Evolutionary conservation across 2,888 invertebrate species (phyloP).

Genomic region (Cybosia mesomella): DNA sequence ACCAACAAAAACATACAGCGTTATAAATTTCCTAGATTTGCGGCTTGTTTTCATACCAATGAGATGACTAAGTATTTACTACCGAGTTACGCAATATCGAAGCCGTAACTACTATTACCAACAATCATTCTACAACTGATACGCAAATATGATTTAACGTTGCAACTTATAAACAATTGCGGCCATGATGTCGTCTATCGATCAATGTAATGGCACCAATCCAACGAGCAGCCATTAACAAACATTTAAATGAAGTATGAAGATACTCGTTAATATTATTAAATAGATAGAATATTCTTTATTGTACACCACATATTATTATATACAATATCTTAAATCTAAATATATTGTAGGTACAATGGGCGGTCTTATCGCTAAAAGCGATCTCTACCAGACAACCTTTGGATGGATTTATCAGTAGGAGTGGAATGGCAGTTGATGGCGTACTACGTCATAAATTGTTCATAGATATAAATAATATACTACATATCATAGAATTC

Average conservation of each 20-base stretch:
- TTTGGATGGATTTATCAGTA: too few relatives aligned
- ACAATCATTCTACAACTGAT: constrained; percentile 18
- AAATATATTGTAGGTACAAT: too few relatives aligned
- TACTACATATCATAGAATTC: too few relatives aligned
- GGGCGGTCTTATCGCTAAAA: too few relatives aligned
- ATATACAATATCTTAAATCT: too few relatives aligned
- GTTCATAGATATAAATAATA: too few relatives aligned
- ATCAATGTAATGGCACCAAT: constrained; percentile 63
- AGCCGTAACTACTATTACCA: constrained; percentile 21
- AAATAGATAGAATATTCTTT: too few relatives aligned
- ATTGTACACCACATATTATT: too few relatives aligned
- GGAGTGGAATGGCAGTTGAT: too few relatives aligned
- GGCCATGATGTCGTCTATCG: constrained; percentile 34
- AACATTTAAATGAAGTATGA: constrained; percentile 55
- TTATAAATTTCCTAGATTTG: neutral
- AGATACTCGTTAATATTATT: constrained; percentile 22
- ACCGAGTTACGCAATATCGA: constrained; percentile 23
- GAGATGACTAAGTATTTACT: constrained; percentile 6
- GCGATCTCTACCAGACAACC: too few relatives aligned
- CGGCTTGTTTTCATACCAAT: neutral
- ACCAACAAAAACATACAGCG: too few relatives aligned
- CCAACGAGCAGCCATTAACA: constrained; percentile 63
- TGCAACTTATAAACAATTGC: constrained; percentile 8
- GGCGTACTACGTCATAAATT: too few relatives aligned
- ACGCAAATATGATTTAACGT: constrained; percentile 33